Conservation (phyloP, 2,797 vertebrate species). For the Eulemur albifrons region DNA sequence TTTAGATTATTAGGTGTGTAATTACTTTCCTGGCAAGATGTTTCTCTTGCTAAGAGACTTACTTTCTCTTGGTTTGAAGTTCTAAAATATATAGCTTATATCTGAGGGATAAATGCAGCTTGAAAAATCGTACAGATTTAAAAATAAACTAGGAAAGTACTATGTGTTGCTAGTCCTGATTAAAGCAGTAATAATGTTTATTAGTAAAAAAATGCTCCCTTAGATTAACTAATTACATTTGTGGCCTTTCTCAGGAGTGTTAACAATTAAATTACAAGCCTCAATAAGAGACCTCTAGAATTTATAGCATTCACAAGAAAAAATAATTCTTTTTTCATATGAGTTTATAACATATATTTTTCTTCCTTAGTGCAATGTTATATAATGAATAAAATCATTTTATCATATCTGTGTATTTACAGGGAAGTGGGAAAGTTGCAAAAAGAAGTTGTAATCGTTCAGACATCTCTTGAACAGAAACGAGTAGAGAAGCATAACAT, state of each 20-base stretch:
- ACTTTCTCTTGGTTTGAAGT: background rate
- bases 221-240: background rate
- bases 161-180: background rate
- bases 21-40: background rate
- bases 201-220: background rate
- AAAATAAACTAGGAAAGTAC: background rate
- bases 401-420: conserved; percentile 42
- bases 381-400: background rate
- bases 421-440: conserved; percentile 91
- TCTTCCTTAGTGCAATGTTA: background rate
- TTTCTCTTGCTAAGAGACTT: background rate
- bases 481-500: conserved; percentile 91
- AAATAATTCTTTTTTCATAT: background rate
- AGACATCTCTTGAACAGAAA: conserved; percentile 90
- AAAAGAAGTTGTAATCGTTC: conserved; percentile 86
- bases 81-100: background rate
- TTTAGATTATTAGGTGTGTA: background rate
- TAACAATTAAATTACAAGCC: background rate
- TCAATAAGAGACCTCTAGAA: background rate
- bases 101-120: background rate
- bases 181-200: background rate
- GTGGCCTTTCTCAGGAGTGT: background rate
- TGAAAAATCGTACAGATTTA: background rate
- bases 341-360: background rate
- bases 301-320: background rate